phyloP scores from a whole-genome alignment of 2,113 vertebrate species.

The Caranx ignobilis region DNA sequence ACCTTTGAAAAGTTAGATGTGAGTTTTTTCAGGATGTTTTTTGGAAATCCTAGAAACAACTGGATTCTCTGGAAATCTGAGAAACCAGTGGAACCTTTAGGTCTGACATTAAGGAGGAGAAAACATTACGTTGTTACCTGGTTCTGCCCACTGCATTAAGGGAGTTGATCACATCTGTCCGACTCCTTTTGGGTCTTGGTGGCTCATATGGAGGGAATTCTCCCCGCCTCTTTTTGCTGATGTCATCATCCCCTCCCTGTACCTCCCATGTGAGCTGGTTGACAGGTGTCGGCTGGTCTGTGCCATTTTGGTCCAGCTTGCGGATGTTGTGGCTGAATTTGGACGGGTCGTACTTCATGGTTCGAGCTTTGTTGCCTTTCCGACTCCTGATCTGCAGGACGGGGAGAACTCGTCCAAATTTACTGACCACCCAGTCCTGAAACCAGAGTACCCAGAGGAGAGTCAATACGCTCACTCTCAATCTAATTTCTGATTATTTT shows the following conservation, averaged over 20 bases:
- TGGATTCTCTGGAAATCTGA: background rate
- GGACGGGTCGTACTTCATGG: constrained; percentile 94
- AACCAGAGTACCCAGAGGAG: constrained; percentile 40
- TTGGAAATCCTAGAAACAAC: background rate
- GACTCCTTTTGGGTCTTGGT: constrained; percentile 58
- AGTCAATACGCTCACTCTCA: background rate
- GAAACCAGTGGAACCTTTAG: background rate
- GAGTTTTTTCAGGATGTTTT: too few species aligned
- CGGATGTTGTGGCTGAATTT: constrained; percentile 96
- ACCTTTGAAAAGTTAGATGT: background rate
- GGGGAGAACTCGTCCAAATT: constrained; percentile 95
- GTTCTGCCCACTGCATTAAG: background rate
- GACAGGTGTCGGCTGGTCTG: constrained; percentile 76
- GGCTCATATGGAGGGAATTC: constrained; percentile 81
- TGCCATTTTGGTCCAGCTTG: constrained; percentile 79
- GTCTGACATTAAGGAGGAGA: too few species aligned
- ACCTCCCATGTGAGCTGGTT: constrained; percentile 90
- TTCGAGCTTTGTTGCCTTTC: constrained; percentile 84
- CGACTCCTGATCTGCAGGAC: constrained; percentile 88
- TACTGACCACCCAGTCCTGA: constrained; percentile 98
- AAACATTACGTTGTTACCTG: constrained; percentile 27
- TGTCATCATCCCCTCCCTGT: constrained; percentile 83
- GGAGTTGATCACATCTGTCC: background rate
- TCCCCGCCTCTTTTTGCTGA: constrained; percentile 87
- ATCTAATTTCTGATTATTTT: too few species aligned